Evolutionary conservation across 2,113 vertebrate species (phyloP).

Genomic region (Cardinalis cardinalis): DNA sequence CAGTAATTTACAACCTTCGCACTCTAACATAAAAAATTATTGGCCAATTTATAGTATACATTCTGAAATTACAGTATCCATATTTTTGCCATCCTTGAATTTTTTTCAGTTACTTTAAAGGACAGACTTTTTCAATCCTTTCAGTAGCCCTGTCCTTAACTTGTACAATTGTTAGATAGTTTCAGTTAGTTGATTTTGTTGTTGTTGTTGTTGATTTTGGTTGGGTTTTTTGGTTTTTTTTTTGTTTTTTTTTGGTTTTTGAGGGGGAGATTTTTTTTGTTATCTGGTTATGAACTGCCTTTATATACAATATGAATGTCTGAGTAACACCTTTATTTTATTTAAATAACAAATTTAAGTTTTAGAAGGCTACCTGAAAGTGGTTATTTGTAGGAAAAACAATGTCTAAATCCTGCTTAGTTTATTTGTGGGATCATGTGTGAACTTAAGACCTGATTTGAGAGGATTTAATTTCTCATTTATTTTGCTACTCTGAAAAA

Average conservation of each 20-base stretch:
- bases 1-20: background rate
- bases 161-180: background rate
- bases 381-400: background rate
- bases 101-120: background rate
- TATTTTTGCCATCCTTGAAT: background rate
- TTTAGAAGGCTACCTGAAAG: background rate
- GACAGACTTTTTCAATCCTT: background rate
- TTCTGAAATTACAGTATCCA: background rate
- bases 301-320: background rate
- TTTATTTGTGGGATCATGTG: background rate
- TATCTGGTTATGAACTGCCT: background rate
- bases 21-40: background rate
- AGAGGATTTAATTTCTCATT: background rate
- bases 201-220: background rate
- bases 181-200: background rate
- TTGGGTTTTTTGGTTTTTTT: background rate
- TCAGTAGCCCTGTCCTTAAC: background rate
- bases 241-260: background rate
- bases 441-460: background rate
- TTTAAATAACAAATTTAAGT: background rate
- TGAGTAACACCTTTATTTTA: background rate
- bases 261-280: background rate
- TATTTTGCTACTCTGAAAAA: background rate
- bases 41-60: background rate
- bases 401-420: background rate